phyloP scores from a whole-genome alignment of 2,113 vertebrate genomes.

The Probosciger aterrimus region DNA sequence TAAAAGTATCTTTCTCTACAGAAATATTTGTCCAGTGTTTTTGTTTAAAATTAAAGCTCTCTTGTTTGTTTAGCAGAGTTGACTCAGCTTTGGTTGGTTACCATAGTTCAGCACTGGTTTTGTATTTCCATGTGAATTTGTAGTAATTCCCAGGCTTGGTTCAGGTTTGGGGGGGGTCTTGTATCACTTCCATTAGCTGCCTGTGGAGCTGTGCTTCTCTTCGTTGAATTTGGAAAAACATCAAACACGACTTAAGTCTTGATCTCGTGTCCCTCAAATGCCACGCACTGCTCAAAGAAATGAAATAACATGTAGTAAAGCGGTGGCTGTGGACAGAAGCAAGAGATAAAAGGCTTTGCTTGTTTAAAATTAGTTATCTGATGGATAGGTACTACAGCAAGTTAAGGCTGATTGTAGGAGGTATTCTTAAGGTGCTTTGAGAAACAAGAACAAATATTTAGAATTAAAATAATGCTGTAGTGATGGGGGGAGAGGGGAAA shows the following conservation, averaged over 20 bases:
- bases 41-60: conserved; percentile 16
- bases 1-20: not conserved
- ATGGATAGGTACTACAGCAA: not conserved
- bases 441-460: not conserved
- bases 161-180: conserved; percentile 14
- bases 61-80: conserved; percentile 44
- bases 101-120: conserved; percentile 11
- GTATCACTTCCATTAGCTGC: not conserved
- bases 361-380: not conserved
- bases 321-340: not conserved
- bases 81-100: conserved; percentile 51
- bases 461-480: not conserved
- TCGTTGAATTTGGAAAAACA: conserved; percentile 21
- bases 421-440: not conserved
- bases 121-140: conserved; percentile 50
- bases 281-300: not conserved
- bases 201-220: not conserved
- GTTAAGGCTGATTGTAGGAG: not conserved
- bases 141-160: conserved; percentile 51
- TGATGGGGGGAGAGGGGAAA: not conserved
- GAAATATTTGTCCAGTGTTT: conserved; percentile 10
- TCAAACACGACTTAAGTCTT: not conserved
- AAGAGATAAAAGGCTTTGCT: not conserved
- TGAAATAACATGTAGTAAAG: not conserved
- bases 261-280: not conserved